Percentiles rank a stretch among this genome's conserved stretches.
These are phyloP conservation scores for Myotis brandtii DNA, from an alignment of 2,113 vertebrate species.

Conservation along the genomic window DNA sequence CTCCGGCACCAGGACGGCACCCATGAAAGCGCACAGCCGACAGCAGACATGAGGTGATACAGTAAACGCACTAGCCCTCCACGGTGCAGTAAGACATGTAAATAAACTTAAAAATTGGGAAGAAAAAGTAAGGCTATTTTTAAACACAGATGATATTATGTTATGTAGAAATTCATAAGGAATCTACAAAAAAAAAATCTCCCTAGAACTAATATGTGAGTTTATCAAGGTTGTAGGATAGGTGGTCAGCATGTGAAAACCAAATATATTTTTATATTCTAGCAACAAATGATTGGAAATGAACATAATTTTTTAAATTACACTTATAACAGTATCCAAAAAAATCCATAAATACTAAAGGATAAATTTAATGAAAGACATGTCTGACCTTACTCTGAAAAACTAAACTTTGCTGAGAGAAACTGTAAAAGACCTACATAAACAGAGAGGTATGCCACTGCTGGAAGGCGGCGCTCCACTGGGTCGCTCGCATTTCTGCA, in stretches of 20 bases:
- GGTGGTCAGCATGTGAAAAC: not conserved
- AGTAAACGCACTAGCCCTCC: not conserved
- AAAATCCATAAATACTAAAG: not conserved
- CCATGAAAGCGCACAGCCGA: not conserved
- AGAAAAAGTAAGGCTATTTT: not conserved
- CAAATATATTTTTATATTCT: slow-evolving; percentile 33
- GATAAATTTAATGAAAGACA: not conserved
- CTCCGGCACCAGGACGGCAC: no score
- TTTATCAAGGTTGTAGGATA: not conserved
- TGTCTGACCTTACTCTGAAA: not conserved
- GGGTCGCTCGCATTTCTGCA: not conserved
- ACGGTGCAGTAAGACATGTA: not conserved
- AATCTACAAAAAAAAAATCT: not conserved
- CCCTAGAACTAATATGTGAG: not conserved
- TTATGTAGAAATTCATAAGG: not conserved
- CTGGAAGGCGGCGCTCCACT: not conserved
- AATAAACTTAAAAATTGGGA: not conserved
- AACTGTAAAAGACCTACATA: not conserved
- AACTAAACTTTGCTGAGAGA: not conserved
- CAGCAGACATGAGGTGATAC: not conserved
- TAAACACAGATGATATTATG: not conserved
- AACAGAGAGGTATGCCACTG: not conserved
- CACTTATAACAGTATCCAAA: not conserved
- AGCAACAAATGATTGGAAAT: not conserved
- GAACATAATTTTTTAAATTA: not conserved